Conservation (phyloP, 2,113 vertebrate species). For the Tichodroma muraria region DNA sequence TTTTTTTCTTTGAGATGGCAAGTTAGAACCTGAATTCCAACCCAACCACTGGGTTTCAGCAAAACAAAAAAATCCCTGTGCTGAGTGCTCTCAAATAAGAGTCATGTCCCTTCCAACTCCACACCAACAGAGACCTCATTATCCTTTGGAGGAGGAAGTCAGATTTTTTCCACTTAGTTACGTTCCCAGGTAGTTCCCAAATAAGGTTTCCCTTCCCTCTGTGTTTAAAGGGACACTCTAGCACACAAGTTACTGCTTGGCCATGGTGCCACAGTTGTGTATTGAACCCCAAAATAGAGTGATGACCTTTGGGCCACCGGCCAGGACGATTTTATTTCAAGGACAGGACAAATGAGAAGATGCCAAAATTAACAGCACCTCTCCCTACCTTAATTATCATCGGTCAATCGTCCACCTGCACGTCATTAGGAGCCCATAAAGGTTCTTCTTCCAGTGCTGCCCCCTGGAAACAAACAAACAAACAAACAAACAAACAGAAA, state of each 20-base stretch:
- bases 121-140: constrained; percentile 43
- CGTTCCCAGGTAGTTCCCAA: constrained; percentile 50
- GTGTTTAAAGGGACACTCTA: constrained; percentile 13
- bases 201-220: constrained; percentile 26
- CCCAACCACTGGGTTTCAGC: constrained; percentile 14
- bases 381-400: constrained; percentile 48
- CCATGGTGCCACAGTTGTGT: neutral
- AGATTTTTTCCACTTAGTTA: constrained; percentile 55
- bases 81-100: constrained; percentile 15
- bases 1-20: neutral
- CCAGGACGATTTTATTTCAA: neutral
- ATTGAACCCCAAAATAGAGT: neutral
- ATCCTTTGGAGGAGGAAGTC: constrained; percentile 32
- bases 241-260: neutral
- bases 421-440: constrained; percentile 61
- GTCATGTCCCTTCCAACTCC: neutral
- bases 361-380: neutral
- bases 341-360: neutral
- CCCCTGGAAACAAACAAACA: constrained; percentile 8
- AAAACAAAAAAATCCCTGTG: constrained; percentile 56
- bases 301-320: fast-evolving
- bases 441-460: constrained; percentile 29
- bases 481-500: neutral
- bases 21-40: constrained; percentile 45
- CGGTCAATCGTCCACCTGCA: constrained; percentile 41